Evolutionary conservation across 1,140 invertebrate genomes (phyloP), one percentile per base, ranked within the genome.

Genomic region (Sitophilus oryzae): DNA sequence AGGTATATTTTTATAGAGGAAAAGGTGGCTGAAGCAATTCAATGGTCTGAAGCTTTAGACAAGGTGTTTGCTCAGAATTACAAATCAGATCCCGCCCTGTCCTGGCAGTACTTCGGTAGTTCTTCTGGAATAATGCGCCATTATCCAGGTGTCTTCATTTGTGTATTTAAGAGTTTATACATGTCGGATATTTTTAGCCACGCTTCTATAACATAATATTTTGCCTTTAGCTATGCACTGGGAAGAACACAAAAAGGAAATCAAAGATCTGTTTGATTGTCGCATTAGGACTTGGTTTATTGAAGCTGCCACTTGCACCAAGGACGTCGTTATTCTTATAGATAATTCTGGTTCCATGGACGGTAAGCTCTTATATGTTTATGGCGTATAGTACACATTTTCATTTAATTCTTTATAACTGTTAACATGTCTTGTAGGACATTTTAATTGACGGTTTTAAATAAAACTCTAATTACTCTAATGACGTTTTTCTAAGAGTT

Each of bases 301-400:
- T 56, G 89, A 96, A 74, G 95, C 96, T 1, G 91, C 96, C 0
- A 96, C 94, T 0, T 95, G 93, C 61, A 93, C 94, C 8, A 99
- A 99, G 74, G 95, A 99, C 69, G 85, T 99, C 58, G 82, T 99
- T 16, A 96, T 99, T 55, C 74, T 99, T 18, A 78, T 99, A 35
- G 97, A 99, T 70, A 84, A 82, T 34, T 91, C 92, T 51, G 97
- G 96, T n/a, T 98, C 95, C 10, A 99, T 99, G 97, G 88, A 85
- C 16, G 96, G 96, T 20, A 79, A 47, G 48, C 60, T 35, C 44
- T 61, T 53, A n/a, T n/a, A n/a, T n/a, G n/a, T n/a, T n/a, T n/a
- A n/a, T n/a, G n/a, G n/a, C n/a, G n/a, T n/a, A n/a, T n/a, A n/a
- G n/a, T n/a, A n/a, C n/a, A n/a, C n/a, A n/a, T n/a, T n/a, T n/a